Base-by-base conservation (phyloP, 2,113 vertebrate genomes). In the Syngnathus typhle region DNA sequence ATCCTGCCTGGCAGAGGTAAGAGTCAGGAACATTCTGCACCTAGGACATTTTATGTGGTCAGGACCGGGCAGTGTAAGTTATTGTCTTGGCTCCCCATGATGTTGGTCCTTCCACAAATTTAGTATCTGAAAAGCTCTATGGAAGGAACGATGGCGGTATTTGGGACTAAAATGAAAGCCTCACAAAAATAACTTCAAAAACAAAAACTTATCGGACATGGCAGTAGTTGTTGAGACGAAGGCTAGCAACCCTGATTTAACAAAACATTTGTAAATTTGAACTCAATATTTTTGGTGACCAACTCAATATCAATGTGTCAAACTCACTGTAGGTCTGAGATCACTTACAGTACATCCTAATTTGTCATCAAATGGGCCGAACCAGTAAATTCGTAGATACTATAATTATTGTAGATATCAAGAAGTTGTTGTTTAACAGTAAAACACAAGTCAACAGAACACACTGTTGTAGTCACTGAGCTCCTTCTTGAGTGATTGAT, bases 1-100 rank as follows among this genome's bases (percentile, higher is more conserved):
- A 61, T 47, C 60, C 70, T 76, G 47, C 81, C 85, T 15, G 86
- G 78, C 71, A 85, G 79, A 90, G 87, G 91, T 92, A 84, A 88
- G 77, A 2, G 64, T 36, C 8, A 4, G 7, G 19, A 54, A n/a
- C 32, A 36, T 58, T 36, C 63, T 47, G 41, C 52, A 76, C 23
- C 39, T 23, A 43, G 9, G 19, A 61, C 60, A 61, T 62, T 43
- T 62, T 23, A 15, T 37, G 27, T 36, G 6, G 55, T 58, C 55
- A 37, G 13, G 3, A 23, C 4, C 1, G 23, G 51, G n/a, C n/a
- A 19, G 3, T 15, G 44, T 16, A 3, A 7, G 18, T 7, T 3
- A 19, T n/a, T 49, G 11, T 49, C 47, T 49, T 19, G 19, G 47
- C 47, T 49, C 18, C 19, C 47, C 47, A n/a, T 49, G 47, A 49